These are phyloP conservation scores for Zapus hudsonius DNA, from an alignment of 2,113 vertebrate species.

Conservation along the genomic window DNA sequence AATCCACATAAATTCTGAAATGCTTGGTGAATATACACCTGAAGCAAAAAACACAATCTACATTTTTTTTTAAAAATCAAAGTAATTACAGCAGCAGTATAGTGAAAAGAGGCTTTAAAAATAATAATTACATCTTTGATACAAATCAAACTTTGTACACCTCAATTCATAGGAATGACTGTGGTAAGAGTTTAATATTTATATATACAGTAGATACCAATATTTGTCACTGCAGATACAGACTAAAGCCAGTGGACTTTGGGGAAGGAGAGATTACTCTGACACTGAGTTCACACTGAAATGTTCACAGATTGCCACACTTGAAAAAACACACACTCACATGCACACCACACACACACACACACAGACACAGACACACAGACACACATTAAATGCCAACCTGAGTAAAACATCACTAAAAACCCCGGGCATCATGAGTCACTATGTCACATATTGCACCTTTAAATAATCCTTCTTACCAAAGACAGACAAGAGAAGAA, in stretches of 20 bases:
- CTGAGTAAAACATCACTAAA: constrained; percentile 88
- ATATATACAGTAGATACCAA: constrained; percentile 81
- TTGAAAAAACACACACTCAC: constrained; percentile 76
- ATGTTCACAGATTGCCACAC: constrained; percentile 83
- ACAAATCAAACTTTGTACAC: constrained; percentile 82
- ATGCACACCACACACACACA: constrained; percentile 62
- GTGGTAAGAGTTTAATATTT: constrained; percentile 72
- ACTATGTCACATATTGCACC: constrained; percentile 90
- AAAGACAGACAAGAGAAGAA: constrained; percentile 79
- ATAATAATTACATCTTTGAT: constrained; percentile 84
- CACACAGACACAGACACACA: constrained; percentile 69
- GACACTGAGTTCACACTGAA: constrained; percentile 78
- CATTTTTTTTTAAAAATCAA: constrained; percentile 74
- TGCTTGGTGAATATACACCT: constrained; percentile 75
- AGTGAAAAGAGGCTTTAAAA: constrained; percentile 82
- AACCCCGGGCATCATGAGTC: constrained; percentile 86
- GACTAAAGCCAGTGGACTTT: constrained; percentile 81
- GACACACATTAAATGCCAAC: constrained; percentile 85
- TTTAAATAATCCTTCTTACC: constrained; percentile 88
- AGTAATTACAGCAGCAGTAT: constrained; percentile 87
- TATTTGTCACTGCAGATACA: constrained; percentile 77
- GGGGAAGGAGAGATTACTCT: constrained; percentile 64
- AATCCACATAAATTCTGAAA: constrained; percentile 79
- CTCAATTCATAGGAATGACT: constrained; percentile 81
- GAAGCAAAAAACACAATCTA: constrained; percentile 68